Evolutionary conservation across 2,113 vertebrate species (phyloP).

Genomic region (Oenanthe oenanthe): DNA sequence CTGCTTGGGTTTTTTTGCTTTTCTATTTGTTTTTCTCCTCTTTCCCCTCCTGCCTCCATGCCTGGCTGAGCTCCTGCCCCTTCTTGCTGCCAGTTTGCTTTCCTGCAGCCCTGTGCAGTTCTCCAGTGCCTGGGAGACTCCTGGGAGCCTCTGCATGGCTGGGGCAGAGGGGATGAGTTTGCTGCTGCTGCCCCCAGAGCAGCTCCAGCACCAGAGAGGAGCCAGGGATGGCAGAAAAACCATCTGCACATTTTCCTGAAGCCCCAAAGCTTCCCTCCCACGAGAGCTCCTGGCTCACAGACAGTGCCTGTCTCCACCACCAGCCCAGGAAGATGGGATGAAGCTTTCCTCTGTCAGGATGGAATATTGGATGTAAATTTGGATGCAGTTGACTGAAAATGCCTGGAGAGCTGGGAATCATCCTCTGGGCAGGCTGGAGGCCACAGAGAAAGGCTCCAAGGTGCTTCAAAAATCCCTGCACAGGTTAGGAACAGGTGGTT

Average conservation of each 20-base stretch:
- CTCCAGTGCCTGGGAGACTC: neutral
- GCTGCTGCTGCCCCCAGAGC: neutral
- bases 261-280: neutral
- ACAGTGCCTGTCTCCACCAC: neutral
- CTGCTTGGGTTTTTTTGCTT: neutral
- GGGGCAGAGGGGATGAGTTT: neutral
- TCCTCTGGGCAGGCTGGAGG: neutral
- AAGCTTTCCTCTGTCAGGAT: neutral
- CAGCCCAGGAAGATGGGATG: neutral
- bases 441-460: neutral
- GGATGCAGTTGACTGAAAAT: neutral
- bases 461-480: neutral
- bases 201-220: neutral
- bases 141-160: neutral
- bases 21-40: neutral
- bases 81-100: neutral
- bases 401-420: neutral
- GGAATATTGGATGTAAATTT: neutral
- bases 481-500: neutral
- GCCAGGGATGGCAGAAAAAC: neutral
- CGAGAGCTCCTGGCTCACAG: neutral
- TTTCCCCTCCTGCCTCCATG: neutral
- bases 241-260: neutral
- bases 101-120: neutral
- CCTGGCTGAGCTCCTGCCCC: neutral